phyloP scores from a whole-genome alignment of 1,140 invertebrate species.

The Ips nitidus region DNA sequence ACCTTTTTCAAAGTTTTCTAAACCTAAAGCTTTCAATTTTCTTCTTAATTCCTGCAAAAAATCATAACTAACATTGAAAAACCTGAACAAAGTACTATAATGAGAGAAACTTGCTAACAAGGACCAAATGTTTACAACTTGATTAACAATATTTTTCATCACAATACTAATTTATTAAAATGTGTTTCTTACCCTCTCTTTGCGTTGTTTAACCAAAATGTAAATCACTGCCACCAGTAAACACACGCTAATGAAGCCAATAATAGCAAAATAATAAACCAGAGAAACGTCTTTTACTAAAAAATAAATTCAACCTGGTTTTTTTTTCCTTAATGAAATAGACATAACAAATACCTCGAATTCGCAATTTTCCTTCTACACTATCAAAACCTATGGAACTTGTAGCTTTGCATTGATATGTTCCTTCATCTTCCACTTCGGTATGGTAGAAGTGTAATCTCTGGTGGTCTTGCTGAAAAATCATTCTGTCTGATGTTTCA shows the following conservation, averaged over 20 bases:
- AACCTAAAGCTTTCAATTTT: constrained; percentile 65
- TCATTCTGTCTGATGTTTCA: constrained; percentile 44
- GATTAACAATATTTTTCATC: no score
- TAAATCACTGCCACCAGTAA: constrained; percentile 54
- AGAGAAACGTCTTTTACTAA: no score
- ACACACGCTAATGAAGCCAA: constrained; percentile 54
- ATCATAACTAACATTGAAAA: no score
- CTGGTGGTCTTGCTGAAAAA: constrained; percentile 52
- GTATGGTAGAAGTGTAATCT: constrained; percentile 47
- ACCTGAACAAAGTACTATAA: not conserved
- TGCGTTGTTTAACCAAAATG: constrained; percentile 58
- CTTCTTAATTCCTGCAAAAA: constrained; percentile 59
- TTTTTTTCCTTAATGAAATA: no score
- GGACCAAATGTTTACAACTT: not conserved
- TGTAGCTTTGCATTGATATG: constrained; percentile 50
- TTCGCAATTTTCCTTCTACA: constrained; percentile 45
- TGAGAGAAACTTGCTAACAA: not conserved
- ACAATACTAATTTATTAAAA: no score
- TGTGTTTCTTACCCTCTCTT: constrained; percentile 53
- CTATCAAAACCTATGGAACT: constrained; percentile 51
- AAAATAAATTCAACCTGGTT: no score
- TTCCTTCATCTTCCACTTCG: constrained; percentile 51
- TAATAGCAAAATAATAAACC: no score
- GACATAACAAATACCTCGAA: constrained; percentile 45
- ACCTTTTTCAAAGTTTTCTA: constrained; percentile 78